These are phyloP conservation scores for Halcyon chelicuti DNA, from an alignment of 2,797 vertebrate genomes.

Conservation along the genomic window DNA sequence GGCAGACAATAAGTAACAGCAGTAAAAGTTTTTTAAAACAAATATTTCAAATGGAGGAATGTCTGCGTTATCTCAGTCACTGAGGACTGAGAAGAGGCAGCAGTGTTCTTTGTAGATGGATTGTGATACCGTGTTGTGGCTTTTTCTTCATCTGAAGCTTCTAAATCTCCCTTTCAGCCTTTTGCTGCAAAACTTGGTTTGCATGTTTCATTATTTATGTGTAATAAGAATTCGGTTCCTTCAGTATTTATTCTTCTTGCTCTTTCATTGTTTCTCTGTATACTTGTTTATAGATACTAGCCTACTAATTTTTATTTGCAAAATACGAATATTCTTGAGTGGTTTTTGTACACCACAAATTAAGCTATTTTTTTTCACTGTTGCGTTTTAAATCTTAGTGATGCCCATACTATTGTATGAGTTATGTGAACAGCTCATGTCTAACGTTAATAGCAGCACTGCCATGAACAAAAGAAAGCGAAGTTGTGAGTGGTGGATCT, in stretches of 20 bases:
- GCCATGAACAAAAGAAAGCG: background rate
- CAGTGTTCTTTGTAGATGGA: background rate
- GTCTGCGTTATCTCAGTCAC: background rate
- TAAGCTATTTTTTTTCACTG: slow-evolving; percentile 17
- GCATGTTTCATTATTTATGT: slow-evolving; percentile 22
- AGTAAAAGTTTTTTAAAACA: background rate
- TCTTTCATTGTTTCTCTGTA: background rate
- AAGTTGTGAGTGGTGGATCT: background rate
- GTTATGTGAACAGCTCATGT: background rate
- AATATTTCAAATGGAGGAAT: background rate
- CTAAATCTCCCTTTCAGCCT: background rate
- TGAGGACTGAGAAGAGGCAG: background rate
- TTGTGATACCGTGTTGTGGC: background rate
- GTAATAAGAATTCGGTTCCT: background rate
- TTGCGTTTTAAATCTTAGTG: slow-evolving; percentile 13
- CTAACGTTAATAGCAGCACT: background rate
- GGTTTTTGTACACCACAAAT: slow-evolving; percentile 1
- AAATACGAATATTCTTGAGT: background rate
- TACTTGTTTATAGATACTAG: background rate
- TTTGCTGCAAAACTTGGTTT: background rate
- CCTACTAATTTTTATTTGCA: slow-evolving; percentile 8
- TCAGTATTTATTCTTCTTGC: background rate
- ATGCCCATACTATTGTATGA: background rate
- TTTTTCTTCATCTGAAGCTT: background rate
- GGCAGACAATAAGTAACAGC: background rate